A percentile compares a stretch with the other conserved stretches of the same genome.
Evolutionary conservation across 2,113 vertebrate genomes (phyloP).

Genomic region (Prionailurus viverrinus): DNA sequence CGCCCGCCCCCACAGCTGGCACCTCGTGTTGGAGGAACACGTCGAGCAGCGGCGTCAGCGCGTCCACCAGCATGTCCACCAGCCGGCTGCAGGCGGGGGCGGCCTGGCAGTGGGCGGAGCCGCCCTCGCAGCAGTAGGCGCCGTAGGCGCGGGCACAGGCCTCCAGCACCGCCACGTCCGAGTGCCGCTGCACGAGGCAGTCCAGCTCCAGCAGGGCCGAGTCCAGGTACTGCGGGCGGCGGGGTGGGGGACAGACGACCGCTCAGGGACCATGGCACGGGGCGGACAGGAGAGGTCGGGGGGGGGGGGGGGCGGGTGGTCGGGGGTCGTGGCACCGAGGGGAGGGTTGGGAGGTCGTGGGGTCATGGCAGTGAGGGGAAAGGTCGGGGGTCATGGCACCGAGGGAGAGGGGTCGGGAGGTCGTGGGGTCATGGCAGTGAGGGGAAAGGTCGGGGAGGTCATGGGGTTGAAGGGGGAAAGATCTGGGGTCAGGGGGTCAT

Average conservation of each 20-base stretch:
- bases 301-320: not conserved
- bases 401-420: no score
- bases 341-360: no score
- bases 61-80: conserved; percentile 87
- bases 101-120: conserved; percentile 79
- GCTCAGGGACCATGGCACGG: not conserved
- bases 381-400: no score
- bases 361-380: no score
- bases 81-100: conserved; percentile 86
- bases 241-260: no score
- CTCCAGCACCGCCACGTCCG: conserved; percentile 88
- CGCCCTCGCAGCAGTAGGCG: conserved; percentile 87
- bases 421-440: no score
- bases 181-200: conserved; percentile 86
- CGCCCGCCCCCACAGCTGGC: not conserved
- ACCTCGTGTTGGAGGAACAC: not conserved
- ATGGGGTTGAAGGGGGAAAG: accelerated
- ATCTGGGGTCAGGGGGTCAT: not conserved
- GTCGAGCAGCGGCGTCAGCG: not conserved
- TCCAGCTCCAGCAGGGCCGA: conserved; percentile 88
- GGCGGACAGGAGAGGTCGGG: not conserved
- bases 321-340: no score
- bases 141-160: conserved; percentile 89
- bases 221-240: conserved; percentile 87
- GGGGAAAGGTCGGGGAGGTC: no score